phyloP scores from a whole-genome alignment of 2,113 vertebrate genomes.

The Gallinago media region DNA sequence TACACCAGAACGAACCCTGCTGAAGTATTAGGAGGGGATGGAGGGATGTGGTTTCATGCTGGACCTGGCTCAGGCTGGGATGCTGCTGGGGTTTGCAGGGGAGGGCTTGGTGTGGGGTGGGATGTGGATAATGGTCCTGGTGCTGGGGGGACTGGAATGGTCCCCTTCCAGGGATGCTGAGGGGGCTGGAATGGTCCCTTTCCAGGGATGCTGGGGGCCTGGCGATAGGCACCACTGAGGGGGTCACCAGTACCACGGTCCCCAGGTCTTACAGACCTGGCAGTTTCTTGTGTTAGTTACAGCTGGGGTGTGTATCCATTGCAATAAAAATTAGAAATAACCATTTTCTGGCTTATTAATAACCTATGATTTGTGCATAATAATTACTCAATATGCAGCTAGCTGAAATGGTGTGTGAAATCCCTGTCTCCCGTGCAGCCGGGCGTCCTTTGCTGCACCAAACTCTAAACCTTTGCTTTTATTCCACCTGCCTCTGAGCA shows the following conservation, averaged over 20 bases:
- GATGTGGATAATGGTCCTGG: not conserved
- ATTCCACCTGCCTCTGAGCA: not conserved
- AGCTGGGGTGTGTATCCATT: accelerated
- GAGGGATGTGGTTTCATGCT: accelerated
- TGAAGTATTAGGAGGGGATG: not conserved
- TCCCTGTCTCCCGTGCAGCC: not conserved
- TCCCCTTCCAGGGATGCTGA: accelerated
- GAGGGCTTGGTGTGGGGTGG: not conserved
- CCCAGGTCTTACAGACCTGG: not conserved
- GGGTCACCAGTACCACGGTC: not conserved
- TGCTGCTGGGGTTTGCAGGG: not conserved
- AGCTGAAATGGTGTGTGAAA: not conserved
- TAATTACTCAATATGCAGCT: not conserved
- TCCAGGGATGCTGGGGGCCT: not conserved
- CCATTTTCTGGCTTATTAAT: not conserved
- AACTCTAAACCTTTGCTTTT: not conserved
- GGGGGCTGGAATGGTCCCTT: not conserved
- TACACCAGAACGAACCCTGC: not conserved
- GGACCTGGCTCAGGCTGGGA: not conserved
- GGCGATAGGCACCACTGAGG: not conserved
- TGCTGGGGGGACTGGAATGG: too few relatives aligned
- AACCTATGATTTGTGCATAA: not conserved
- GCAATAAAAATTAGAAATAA: not conserved
- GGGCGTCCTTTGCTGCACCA: not conserved
- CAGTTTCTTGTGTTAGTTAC: not conserved